A percentile compares a stretch with the other conserved stretches of the same genome.
These are phyloP conservation scores for Ceriagrion tenellum DNA, from an alignment of 2,888 invertebrate species.

Conservation along the genomic window DNA sequence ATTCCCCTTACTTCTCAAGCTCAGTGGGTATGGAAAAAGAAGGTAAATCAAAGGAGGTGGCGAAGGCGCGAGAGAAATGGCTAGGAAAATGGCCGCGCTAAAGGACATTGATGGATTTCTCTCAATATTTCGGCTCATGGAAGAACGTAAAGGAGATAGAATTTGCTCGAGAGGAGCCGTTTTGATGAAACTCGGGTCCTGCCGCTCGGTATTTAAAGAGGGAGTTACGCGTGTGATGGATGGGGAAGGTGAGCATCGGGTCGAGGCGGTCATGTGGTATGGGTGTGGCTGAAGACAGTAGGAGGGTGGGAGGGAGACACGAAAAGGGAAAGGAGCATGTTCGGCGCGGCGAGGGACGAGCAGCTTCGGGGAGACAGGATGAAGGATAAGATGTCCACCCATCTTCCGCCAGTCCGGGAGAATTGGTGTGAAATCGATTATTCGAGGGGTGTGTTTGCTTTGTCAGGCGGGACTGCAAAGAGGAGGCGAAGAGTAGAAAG, in stretches of 20 bases:
- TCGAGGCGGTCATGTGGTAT: neutral
- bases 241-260: neutral
- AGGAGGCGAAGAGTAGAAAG: constrained; percentile 23
- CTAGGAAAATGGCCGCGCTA: neutral
- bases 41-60: neutral
- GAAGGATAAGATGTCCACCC: constrained; percentile 10
- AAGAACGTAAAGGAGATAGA: neutral
- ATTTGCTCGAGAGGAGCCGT: neutral
- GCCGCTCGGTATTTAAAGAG: neutral
- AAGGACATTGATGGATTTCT: neutral
- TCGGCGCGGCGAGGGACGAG: neutral
- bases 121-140: neutral
- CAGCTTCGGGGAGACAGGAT: neutral
- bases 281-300: neutral
- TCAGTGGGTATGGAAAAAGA: neutral
- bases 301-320: neutral
- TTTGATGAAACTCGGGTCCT: neutral
- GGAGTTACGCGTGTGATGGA: neutral
- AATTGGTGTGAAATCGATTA: constrained; percentile 51
- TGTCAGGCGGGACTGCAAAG: constrained; percentile 16
- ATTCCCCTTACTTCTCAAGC: neutral
- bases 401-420: constrained; percentile 13
- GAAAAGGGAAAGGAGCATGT: neutral
- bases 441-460: constrained; percentile 51
- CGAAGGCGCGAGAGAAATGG: neutral